phyloP scores from a whole-genome alignment of 2,797 vertebrate species.

The Champsocephalus esox region DNA sequence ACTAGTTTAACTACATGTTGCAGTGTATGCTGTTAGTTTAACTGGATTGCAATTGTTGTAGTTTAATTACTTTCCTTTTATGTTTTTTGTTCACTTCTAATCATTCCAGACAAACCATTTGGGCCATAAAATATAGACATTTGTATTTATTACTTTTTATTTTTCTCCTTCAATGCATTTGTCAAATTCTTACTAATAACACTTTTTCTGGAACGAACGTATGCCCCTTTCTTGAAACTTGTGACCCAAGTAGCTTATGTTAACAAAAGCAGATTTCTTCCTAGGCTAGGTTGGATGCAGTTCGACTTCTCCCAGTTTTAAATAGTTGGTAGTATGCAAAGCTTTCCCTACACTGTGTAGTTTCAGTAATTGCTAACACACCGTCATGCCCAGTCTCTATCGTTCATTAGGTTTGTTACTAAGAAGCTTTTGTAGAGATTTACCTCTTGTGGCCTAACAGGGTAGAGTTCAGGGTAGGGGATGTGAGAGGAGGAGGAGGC shows the following conservation, averaged over 20 bases:
- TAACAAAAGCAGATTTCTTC: too few species aligned
- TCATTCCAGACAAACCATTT: background rate
- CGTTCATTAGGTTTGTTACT: constrained; percentile 23
- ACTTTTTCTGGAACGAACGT: too few species aligned
- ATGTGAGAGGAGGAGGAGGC: constrained; percentile 81
- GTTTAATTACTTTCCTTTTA: too few species aligned
- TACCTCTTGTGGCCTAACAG: constrained; percentile 92
- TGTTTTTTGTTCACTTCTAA: background rate
- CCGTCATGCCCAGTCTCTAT: constrained; percentile 23
- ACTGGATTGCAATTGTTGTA: too few species aligned
- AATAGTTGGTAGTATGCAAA: constrained; percentile 43
- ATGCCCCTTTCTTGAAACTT: too few species aligned
- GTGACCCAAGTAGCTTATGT: too few species aligned
- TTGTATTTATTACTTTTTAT: background rate
- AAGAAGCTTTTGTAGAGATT: constrained; percentile 55
- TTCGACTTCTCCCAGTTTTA: constrained; percentile 2
- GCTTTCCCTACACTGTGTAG: constrained; percentile 7
- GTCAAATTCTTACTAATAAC: too few species aligned
- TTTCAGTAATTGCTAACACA: constrained; percentile 30
- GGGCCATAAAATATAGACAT: background rate
- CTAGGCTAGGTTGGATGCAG: too few species aligned
- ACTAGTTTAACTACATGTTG: background rate
- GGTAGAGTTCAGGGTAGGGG: constrained; percentile 83
- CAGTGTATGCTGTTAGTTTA: too few species aligned
- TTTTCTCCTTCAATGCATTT: background rate